These are phyloP conservation scores for Adelges cooleyi DNA, from an alignment of 1,140 invertebrate genomes.

Conservation along the genomic window DNA sequence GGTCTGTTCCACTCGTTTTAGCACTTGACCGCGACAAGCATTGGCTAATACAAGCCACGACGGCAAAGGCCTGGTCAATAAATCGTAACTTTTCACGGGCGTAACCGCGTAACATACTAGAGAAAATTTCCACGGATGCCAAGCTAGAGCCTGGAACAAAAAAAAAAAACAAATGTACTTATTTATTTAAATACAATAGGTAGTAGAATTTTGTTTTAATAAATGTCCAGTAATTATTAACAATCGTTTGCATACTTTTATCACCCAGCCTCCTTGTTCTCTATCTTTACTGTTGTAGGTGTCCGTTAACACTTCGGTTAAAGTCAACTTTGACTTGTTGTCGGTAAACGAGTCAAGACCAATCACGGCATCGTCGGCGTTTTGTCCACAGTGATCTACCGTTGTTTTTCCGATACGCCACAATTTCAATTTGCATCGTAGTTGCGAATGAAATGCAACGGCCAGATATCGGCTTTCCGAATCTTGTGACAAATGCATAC, in stretches of 20 bases:
- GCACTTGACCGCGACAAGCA: neutral
- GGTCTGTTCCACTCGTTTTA: neutral
- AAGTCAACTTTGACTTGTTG: neutral
- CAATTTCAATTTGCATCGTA: neutral
- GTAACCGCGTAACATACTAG: slow-evolving; percentile 7
- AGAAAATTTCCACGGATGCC: slow-evolving; percentile 18
- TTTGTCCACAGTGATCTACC: neutral
- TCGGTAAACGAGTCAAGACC: too few relatives aligned
- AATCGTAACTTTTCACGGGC: neutral
- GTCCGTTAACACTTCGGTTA: neutral
- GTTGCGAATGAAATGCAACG: neutral
- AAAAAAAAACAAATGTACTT: too few relatives aligned
- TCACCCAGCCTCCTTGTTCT: neutral
- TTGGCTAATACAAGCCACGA: slow-evolving; percentile 12
- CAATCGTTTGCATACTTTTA: neutral
- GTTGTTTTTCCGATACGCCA: neutral
- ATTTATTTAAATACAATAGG: too few relatives aligned
- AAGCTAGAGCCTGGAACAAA: slow-evolving; percentile 7
- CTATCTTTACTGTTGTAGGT: neutral
- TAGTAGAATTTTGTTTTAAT: too few relatives aligned
- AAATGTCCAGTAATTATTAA: too few relatives aligned
- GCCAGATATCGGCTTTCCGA: neutral
- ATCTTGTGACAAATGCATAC: neutral
- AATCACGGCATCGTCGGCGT: too few relatives aligned
- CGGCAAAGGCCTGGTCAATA: too few relatives aligned